Evolutionary conservation across 2,888 invertebrate genomes (phyloP).

Genomic region (Trisateles emortualis): DNA sequence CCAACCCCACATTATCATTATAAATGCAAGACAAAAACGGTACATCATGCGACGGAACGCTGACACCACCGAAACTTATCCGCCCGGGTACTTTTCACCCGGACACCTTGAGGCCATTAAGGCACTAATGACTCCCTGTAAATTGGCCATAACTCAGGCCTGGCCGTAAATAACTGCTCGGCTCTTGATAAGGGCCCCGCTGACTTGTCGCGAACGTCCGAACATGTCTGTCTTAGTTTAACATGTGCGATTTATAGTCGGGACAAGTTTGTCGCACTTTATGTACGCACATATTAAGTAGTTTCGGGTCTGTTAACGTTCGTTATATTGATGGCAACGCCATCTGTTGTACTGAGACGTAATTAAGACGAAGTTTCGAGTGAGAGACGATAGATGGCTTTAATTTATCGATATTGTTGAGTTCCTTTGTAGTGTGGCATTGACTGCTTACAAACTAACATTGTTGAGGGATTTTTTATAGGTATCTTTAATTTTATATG

Average conservation of each 20-base stretch:
- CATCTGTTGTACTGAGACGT: constrained; percentile 43
- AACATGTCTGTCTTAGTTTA: constrained; percentile 81
- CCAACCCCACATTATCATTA: constrained; percentile 39
- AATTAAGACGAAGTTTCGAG: constrained; percentile 41
- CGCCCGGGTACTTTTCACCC: constrained; percentile 72
- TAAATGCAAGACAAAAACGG: constrained; percentile 51
- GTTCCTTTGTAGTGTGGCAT: not conserved
- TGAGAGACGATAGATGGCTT: constrained; percentile 39
- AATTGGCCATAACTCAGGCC: constrained; percentile 85
- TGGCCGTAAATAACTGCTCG: constrained; percentile 80
- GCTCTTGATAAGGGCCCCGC: constrained; percentile 82
- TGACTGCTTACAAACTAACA: not conserved
- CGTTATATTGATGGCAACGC: constrained; percentile 46
- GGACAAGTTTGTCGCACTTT: constrained; percentile 48
- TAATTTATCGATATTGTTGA: constrained; percentile 36
- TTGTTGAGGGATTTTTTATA: too few species aligned
- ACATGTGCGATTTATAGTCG: constrained; percentile 78
- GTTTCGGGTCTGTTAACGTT: constrained; percentile 47
- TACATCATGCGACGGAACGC: constrained; percentile 63
- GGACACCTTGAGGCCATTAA: constrained; percentile 85
- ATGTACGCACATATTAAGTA: constrained; percentile 47
- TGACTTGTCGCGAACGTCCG: constrained; percentile 79
- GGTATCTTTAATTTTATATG: too few species aligned
- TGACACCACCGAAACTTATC: constrained; percentile 75
- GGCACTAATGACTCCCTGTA: constrained; percentile 85